Evolutionary conservation across 1,140 invertebrate genomes (phyloP).

Genomic region (Globodera rostochiensis): DNA sequence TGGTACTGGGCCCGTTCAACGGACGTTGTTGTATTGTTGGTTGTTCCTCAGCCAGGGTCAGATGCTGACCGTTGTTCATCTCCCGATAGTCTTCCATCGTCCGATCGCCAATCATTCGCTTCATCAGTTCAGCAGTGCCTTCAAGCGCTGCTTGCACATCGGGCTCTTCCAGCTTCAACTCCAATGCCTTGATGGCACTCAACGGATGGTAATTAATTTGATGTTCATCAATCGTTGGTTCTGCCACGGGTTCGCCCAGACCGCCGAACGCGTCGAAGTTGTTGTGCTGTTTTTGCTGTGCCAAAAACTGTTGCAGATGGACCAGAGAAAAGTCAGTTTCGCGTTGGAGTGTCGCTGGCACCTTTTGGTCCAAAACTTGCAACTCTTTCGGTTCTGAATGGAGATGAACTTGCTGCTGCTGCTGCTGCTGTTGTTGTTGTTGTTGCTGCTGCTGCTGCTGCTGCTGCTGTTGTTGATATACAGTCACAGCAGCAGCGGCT

Average conservation of each 20-base stretch:
- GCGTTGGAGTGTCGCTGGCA: background rate
- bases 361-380: background rate
- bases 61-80: background rate
- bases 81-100: background rate
- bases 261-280: conserved; percentile 14
- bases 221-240: background rate
- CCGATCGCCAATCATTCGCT: background rate
- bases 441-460: background rate
- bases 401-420: background rate
- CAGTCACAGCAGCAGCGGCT: background rate
- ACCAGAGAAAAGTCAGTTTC: conserved; percentile 9
- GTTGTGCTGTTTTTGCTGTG: conserved; percentile 5
- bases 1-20: background rate
- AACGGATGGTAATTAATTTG: background rate
- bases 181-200: background rate
- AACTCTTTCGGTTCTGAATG: background rate
- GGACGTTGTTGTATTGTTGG: background rate
- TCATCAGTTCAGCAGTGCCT: background rate
- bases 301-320: conserved; percentile 10
- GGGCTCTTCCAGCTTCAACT: background rate
- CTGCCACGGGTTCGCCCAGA: background rate
- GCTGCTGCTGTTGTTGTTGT: background rate
- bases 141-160: background rate
- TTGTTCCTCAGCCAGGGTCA: background rate
- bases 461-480: background rate